Evolutionary conservation across 2,797 vertebrate species (phyloP).

Genomic region (Muscicapa striata): DNA sequence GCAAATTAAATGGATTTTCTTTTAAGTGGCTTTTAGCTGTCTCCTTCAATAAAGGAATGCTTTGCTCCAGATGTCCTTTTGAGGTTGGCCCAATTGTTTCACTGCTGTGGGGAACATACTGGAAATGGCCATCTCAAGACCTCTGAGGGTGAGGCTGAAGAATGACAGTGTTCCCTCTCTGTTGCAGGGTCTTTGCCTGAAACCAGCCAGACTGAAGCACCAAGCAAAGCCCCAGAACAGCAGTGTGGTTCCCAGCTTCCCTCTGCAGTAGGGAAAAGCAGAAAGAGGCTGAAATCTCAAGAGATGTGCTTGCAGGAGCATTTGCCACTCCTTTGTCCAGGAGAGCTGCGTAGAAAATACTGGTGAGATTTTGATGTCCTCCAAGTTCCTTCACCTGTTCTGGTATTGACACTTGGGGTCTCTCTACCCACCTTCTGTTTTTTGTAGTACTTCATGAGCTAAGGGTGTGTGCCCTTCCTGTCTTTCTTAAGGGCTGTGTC

Average conservation of each 20-base stretch:
- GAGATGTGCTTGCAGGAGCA: slow-evolving; percentile 7
- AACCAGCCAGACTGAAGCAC: not conserved
- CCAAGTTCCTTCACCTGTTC: not conserved
- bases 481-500: not conserved
- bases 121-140: not conserved
- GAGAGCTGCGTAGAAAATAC: not conserved
- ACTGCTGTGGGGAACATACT: not conserved
- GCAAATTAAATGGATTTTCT: not conserved
- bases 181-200: slow-evolving; percentile 63
- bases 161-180: not conserved
- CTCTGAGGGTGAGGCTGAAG: not conserved
- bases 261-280: slow-evolving; percentile 23
- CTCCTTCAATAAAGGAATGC: not conserved
- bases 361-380: slow-evolving; percentile 42
- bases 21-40: not conserved
- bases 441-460: not conserved
- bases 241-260: not conserved
- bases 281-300: slow-evolving; percentile 53
- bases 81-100: not conserved
- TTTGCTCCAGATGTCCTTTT: not conserved
- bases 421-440: not conserved
- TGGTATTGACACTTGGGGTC: not conserved
- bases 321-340: not conserved
- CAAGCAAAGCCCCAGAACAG: not conserved
- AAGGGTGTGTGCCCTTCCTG: not conserved